A percentile compares a stretch with the other conserved stretches of the same genome.
Conservation (phyloP, 1,140 invertebrate genomes). For the Arctopsyche grandis region DNA sequence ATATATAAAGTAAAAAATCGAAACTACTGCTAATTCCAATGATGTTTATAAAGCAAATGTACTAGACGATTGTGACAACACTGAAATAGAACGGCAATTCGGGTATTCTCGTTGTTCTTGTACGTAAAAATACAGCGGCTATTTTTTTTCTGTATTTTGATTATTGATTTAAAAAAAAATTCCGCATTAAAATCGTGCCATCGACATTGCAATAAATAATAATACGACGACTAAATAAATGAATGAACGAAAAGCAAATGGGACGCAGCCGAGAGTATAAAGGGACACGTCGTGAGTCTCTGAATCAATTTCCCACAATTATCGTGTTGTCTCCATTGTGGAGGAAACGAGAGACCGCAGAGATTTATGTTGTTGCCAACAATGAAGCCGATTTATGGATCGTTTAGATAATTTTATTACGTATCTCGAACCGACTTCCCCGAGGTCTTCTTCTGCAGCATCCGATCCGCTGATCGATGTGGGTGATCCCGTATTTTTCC, state of each 20-base stretch:
- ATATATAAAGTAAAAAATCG: no score
- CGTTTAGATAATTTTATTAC: conserved; percentile 44
- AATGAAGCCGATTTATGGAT: conserved; percentile 41
- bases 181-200: no score
- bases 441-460: background rate
- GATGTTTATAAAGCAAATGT: no score
- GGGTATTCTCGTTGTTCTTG: no score
- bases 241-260: background rate
- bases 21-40: no score
- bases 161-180: no score
- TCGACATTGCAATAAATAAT: background rate
- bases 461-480: conserved; percentile 14
- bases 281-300: conserved; percentile 3
- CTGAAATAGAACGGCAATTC: no score
- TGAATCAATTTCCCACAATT: conserved; percentile 38
- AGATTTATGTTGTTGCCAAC: conserved; percentile 35
- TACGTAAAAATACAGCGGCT: no score
- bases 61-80: no score
- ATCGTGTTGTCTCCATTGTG: conserved; percentile 27
- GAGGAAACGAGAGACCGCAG: conserved; percentile 16
- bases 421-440: background rate
- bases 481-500: conserved; percentile 26
- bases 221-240: background rate
- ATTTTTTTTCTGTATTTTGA: no score
- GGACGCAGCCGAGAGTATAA: background rate